These are phyloP conservation scores for Phrynocephalus forsythii DNA, from an alignment of 2,797 vertebrate genomes.

Conservation along the genomic window DNA sequence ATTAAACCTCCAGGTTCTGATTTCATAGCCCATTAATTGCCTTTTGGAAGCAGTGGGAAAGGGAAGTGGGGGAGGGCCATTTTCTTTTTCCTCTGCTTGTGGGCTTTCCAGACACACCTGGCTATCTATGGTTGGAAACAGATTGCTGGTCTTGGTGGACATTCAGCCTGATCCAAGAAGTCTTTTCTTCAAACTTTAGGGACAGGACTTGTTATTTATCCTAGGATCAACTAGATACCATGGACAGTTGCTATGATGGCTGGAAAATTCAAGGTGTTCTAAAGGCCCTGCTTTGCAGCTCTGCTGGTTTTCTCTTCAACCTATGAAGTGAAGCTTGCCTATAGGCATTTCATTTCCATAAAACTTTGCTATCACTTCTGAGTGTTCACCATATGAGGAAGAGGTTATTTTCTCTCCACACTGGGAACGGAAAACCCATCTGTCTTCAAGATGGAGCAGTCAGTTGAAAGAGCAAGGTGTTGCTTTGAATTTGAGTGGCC, in stretches of 20 bases:
- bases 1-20: not conserved
- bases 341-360: not conserved
- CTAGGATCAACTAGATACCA: too few species aligned
- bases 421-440: not conserved
- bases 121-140: not conserved
- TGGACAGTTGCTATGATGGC: too few species aligned
- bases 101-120: not conserved
- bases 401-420: not conserved
- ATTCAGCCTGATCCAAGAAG: not conserved
- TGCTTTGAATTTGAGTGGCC: too few species aligned
- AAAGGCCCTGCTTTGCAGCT: too few species aligned
- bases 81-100: not conserved
- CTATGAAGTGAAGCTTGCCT: not conserved
- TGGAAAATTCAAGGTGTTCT: too few species aligned
- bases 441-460: conserved; percentile 11
- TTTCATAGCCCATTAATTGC: not conserved
- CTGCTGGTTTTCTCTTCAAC: not conserved
- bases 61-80: not conserved
- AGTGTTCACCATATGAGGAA: not conserved
- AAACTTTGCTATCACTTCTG: not conserved
- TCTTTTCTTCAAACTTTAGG: too few species aligned
- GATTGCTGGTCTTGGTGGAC: not conserved
- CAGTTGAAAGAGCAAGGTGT: too few species aligned
- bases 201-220: too few species aligned
- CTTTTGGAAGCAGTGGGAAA: not conserved